Conservation (phyloP, 1,140 invertebrate genomes). For the Eumeta japonica region DNA sequence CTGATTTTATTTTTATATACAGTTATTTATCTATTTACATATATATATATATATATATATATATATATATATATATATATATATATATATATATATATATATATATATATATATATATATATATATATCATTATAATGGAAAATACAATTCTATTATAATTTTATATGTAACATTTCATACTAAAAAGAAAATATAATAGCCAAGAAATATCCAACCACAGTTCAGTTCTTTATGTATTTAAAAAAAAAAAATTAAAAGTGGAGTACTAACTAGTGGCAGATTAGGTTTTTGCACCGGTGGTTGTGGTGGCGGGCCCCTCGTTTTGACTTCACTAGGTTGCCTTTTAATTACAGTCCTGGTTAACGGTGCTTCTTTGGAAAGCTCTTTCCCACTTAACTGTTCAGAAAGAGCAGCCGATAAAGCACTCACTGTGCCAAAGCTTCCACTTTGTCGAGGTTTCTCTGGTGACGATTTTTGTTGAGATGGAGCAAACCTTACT, state of each 20-base stretch:
- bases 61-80: no score
- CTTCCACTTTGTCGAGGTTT: conserved; percentile 18
- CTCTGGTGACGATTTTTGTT: conserved; percentile 27
- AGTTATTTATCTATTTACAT: no score
- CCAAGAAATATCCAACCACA: no score
- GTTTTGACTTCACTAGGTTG: conserved; percentile 37
- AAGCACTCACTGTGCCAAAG: conserved; percentile 27
- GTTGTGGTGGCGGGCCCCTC: conserved; percentile 47
- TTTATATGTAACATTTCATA: no score
- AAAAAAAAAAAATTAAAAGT: conserved; percentile 6
- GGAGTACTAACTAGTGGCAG: conserved; percentile 45
- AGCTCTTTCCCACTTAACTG: conserved; percentile 26
- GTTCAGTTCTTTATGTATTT: no score
- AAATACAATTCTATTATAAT: no score
- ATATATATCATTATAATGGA: no score
- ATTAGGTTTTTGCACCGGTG: conserved; percentile 34
- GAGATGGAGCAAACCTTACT: conserved; percentile 27
- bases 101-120: no score
- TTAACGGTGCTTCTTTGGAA: conserved; percentile 17
- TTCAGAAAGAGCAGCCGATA: conserved; percentile 39
- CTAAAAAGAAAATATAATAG: no score
- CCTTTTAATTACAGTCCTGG: conserved; percentile 26
- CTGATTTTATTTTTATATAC: no score
- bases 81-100: no score
- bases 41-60: no score